Percentiles rank a stretch among this genome's conserved stretches.
phyloP scores from a whole-genome alignment of 2,888 invertebrate species.

The Brachycybe producta region DNA sequence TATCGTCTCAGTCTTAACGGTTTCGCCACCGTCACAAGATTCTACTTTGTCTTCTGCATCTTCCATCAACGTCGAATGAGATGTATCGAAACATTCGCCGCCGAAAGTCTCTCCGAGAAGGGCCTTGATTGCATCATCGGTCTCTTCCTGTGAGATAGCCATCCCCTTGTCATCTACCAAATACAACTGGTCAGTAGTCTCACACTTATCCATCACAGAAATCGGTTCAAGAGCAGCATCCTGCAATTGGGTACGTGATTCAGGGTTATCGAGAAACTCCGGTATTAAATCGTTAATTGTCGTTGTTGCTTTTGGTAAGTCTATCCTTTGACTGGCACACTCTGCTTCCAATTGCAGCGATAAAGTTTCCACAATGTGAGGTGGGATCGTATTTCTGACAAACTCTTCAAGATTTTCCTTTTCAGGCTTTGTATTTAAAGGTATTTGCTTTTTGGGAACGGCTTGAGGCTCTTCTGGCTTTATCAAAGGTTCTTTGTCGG shows the following conservation, averaged over 20 bases:
- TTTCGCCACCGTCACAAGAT: neutral
- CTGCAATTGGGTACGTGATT: constrained; percentile 14
- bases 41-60: constrained; percentile 9
- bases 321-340: no score
- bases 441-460: no score
- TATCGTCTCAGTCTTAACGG: constrained; percentile 2
- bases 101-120: constrained; percentile 67
- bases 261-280: constrained; percentile 10
- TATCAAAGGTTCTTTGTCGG: no score
- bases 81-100: constrained; percentile 8
- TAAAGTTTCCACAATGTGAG: no score
- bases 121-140: constrained; percentile 81
- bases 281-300: constrained; percentile 43
- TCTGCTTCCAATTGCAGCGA: no score
- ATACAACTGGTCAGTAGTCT: constrained; percentile 5
- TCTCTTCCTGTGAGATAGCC: constrained; percentile 80
- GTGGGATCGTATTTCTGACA: no score
- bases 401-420: no score
- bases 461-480: no score
- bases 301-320: no score
- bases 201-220: constrained; percentile 5
- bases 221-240: neutral
- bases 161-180: constrained; percentile 26
- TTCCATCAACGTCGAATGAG: constrained; percentile 9
- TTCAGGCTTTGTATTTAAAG: no score